These are phyloP conservation scores for Pterocles gutturalis DNA, from an alignment of 2,113 vertebrate species.

Conservation along the genomic window DNA sequence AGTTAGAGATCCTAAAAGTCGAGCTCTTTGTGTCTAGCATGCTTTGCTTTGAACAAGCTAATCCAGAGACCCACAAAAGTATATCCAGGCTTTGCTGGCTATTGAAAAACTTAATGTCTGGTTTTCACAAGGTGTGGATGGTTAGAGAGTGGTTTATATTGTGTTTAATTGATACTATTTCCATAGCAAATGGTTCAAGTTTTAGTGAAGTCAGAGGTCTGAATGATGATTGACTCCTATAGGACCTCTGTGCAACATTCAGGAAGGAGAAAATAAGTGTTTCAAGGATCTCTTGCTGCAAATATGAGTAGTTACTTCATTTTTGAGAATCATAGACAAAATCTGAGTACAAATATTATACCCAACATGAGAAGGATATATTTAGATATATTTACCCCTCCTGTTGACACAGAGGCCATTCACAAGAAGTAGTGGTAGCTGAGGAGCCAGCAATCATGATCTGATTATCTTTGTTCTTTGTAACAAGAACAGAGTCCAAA, in stretches of 20 bases:
- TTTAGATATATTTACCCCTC: background rate
- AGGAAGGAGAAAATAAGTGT: background rate
- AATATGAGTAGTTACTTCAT: background rate
- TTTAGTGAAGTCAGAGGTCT: background rate
- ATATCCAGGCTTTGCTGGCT: background rate
- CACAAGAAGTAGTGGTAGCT: background rate
- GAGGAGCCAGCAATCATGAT: background rate
- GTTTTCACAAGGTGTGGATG: background rate
- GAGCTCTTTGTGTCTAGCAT: background rate
- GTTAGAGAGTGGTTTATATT: background rate
- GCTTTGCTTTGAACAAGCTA: background rate
- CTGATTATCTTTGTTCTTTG: conserved; percentile 12
- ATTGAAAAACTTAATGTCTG: background rate
- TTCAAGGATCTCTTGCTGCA: background rate
- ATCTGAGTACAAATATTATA: background rate
- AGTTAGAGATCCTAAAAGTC: background rate
- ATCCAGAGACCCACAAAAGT: background rate
- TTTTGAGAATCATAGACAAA: background rate
- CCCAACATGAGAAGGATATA: background rate
- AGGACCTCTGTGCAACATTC: background rate
- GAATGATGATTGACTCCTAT: background rate
- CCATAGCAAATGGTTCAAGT: background rate
- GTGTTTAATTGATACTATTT: background rate
- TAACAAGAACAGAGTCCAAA: background rate
- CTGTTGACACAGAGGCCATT: background rate